Base-by-base conservation (phyloP, 1,140 invertebrate genomes). In the Heliothis virescens region DNA sequence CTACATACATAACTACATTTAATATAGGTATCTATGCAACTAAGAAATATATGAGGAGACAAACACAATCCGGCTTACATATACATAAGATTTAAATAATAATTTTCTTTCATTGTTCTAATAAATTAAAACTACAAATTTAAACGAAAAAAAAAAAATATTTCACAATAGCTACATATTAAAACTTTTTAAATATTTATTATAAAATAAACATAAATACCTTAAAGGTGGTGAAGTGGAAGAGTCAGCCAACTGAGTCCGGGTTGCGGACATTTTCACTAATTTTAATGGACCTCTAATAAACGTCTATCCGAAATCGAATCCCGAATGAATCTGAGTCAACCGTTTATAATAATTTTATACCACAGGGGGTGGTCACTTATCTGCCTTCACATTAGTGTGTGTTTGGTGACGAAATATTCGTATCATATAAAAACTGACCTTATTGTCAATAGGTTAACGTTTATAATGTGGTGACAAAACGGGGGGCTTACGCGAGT, bases 181-280 rank as follows among this genome's bases (percentile, higher is more conserved):
- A n/a, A n/a, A n/a, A n/a, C n/a, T n/a, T n/a, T 26, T 26, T 26
- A 26, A 26, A 1, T 26, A 26, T 26, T 26, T 26, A 41, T 5
- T 41, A 7, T 41, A 41, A 41, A 41, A 41, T 7, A 41, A 41
- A 41, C 0, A 41, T 41, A 81, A 67, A 81, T 86, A 94, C 92
- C 85, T 92, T 12, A 93, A 74, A 13, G 92, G 89, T 4, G 92
- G 92, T 16, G 92, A 92, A 0, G 92, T 92, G 2, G 92, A 94
- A 0, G 92, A 94, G 65, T 94, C 92, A 0, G 91, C 91, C 3
- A 94, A 83, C 75, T 94, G 92, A 0, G 90, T 92, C 75, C 91
- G 89, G 11, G 89, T 83, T 52, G 87, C 88, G 41, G 92, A 92
- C 92, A 94, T 94, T 34, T 76, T 86, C 34, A 29, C 5, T 41